Base-by-base conservation (phyloP, 2,113 vertebrate genomes). In the Cervus canadensis region DNA sequence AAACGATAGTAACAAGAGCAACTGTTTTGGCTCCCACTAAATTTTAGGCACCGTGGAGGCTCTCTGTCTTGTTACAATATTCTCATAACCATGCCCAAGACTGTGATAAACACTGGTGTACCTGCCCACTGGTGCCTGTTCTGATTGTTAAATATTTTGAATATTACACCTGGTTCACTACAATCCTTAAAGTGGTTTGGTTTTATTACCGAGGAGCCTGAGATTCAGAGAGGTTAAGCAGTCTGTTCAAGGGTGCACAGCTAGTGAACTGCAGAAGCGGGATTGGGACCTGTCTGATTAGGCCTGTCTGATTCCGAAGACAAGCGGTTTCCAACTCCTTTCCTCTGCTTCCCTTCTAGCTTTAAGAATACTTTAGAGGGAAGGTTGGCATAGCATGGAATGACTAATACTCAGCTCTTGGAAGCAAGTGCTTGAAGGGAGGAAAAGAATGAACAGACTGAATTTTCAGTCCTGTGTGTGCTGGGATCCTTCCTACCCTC, bases 81-180 rank as follows among this genome's bases (percentile, higher is more conserved):
- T 64, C 4, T 95, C 28, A 23, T 21, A 7, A 3, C 40, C 28
- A 36, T n/a, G 23, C 60, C 62, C 23, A 1, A 40, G 59, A 40
- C 74, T 2, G 30, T 1, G 5, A 64, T 6, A 3, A 19, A 16
- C 56, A 5, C 28, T 13, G 26, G 43, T 15, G 2, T 9, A 2
- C 0, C 3, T 3, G 71, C 26, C n/a, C 30, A 4, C 11, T 2
- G 9, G 11, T 1, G 11, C 48, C 48, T 45, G 17, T 50, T 78
- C 17, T 40, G n/a, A 54, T 6, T 3, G 56, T 59, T 60, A 30
- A 3, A 0, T 36, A 10, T 14, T 45, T 28, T 89, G 25, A 57
- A 19, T 43, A n/a, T 7, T 12, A 2, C 12, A 14, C 7, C 23
- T 5, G 82, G n/a, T 62, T 91, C 50, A 74, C 3, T 11, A 11